Percentiles rank a stretch among this genome's conserved stretches.
These are phyloP conservation scores for Hirtodrosophila trivittata DNA, from an alignment of 2,888 invertebrate genomes.

Conservation along the genomic window DNA sequence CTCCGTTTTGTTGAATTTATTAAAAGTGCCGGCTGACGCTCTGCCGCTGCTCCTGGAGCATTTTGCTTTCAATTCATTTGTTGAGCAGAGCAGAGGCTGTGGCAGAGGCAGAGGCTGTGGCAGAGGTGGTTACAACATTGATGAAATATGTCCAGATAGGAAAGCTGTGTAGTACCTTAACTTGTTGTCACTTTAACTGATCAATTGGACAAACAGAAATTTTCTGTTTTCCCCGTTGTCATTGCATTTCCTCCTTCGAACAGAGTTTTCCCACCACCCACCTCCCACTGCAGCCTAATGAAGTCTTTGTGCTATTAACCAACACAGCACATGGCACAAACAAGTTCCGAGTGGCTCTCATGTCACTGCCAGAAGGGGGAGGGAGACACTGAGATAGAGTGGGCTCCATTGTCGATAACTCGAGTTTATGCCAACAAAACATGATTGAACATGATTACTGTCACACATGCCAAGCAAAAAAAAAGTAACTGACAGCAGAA, in stretches of 20 bases:
- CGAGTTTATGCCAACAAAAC: slow-evolving; percentile 54
- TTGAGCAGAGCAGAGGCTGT: slow-evolving; percentile 1
- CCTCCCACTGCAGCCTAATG: too few relatives aligned
- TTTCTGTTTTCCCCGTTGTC: not conserved
- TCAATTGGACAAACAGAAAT: slow-evolving; percentile 43
- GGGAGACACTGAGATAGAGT: not conserved
- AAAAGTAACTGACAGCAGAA: slow-evolving; percentile 31
- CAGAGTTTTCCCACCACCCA: too few relatives aligned
- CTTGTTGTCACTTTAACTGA: slow-evolving; percentile 8
- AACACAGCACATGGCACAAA: slow-evolving; percentile 30
- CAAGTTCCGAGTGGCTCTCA: slow-evolving; percentile 39
- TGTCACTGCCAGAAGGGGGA: slow-evolving; percentile 18
- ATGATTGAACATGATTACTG: slow-evolving; percentile 64
- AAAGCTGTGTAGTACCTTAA: slow-evolving; percentile 1
- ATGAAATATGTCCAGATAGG: slow-evolving; percentile 24
- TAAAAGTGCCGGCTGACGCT: slow-evolving; percentile 50
- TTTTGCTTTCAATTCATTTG: slow-evolving; percentile 37
- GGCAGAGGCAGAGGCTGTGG: not conserved
- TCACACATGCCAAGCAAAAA: slow-evolving; percentile 49
- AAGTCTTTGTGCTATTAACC: slow-evolving; percentile 55
- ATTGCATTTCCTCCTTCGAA: too few relatives aligned
- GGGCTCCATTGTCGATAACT: slow-evolving; percentile 10
- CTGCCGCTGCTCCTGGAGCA: slow-evolving; percentile 22
- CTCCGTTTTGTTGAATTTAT: slow-evolving; percentile 65
- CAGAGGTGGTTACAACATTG: too few relatives aligned